phyloP scores from a whole-genome alignment of 2,113 vertebrate genomes.

The Notarius quadriscutis region DNA sequence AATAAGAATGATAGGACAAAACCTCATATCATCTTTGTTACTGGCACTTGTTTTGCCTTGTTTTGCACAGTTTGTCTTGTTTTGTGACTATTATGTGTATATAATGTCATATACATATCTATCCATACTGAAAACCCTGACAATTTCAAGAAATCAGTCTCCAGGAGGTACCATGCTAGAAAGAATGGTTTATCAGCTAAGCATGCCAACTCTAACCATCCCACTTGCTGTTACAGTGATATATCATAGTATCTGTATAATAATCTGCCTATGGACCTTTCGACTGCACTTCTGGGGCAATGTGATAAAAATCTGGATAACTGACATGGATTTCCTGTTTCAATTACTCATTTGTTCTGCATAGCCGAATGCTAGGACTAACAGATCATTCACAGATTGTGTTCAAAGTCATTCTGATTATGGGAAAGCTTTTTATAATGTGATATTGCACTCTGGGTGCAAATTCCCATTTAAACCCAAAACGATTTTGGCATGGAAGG shows the following conservation, averaged over 20 bases:
- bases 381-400: background rate
- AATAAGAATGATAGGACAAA: background rate
- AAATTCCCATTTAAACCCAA: background rate
- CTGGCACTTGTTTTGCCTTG: background rate
- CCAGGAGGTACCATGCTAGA: background rate
- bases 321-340: background rate
- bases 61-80: background rate
- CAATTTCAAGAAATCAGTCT: slow-evolving; percentile 2
- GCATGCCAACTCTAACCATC: background rate
- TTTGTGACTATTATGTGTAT: background rate
- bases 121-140: background rate
- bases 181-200: background rate
- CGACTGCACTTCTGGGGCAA: background rate
- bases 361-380: background rate
- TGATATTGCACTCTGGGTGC: background rate
- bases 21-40: background rate
- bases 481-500: background rate
- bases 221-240: background rate
- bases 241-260: background rate
- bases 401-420: background rate
- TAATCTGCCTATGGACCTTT: background rate
- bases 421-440: background rate
- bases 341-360: background rate
- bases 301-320: slow-evolving; percentile 3
- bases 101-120: background rate